Conservation (phyloP, 2,888 invertebrate species). For the Drosophila paramelanica region DNA sequence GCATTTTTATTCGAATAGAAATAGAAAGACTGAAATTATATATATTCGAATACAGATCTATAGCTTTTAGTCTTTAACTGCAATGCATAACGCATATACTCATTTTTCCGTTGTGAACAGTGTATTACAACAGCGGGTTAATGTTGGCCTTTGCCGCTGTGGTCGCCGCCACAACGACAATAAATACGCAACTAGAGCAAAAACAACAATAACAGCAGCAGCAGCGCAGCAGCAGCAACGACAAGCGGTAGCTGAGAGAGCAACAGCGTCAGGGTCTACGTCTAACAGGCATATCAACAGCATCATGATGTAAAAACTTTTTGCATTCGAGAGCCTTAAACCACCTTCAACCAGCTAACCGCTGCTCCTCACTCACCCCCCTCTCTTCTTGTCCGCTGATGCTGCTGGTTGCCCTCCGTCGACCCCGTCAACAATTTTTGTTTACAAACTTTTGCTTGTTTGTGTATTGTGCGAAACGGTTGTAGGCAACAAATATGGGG, state of each 20-base stretch:
- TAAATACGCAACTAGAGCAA: slow-evolving; percentile 66
- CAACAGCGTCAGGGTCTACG: slow-evolving; percentile 41
- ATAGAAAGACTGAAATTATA: too few relatives aligned
- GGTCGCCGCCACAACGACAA: slow-evolving; percentile 68
- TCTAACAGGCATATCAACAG: slow-evolving; percentile 71
- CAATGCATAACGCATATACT: not conserved
- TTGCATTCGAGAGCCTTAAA: slow-evolving; percentile 58
- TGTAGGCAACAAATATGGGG: slow-evolving; percentile 15
- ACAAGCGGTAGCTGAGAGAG: slow-evolving; percentile 23
- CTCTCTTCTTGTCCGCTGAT: not conserved
- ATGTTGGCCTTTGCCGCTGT: slow-evolving; percentile 49
- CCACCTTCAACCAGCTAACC: slow-evolving; percentile 56
- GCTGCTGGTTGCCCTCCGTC: slow-evolving; percentile 28
- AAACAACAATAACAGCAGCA: slow-evolving; percentile 16
- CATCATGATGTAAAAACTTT: slow-evolving; percentile 82
- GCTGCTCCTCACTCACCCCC: not conserved
- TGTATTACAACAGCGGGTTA: slow-evolving; percentile 35
- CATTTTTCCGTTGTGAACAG: not conserved
- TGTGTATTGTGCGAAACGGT: slow-evolving; percentile 62
- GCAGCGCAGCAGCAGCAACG: slow-evolving; percentile 10
- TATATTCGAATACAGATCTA: too few relatives aligned
- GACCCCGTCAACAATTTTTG: slow-evolving; percentile 77
- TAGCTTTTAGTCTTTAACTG: too few relatives aligned
- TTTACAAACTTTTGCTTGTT: slow-evolving; percentile 81
- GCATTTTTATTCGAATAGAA: too few relatives aligned